Conservation (phyloP, 2,888 invertebrate genomes). For the Melanotus villosus region DNA sequence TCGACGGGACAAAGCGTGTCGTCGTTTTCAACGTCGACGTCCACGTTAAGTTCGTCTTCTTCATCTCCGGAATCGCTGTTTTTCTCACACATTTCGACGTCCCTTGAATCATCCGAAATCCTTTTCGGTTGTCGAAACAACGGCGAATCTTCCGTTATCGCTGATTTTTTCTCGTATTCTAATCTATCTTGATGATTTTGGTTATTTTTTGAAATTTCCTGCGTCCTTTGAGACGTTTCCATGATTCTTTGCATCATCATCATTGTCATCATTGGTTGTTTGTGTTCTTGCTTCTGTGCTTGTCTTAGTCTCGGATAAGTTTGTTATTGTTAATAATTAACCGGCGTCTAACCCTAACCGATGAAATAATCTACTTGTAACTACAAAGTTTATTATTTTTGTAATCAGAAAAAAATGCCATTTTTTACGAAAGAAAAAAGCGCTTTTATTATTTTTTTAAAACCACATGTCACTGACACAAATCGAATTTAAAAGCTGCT, state of each 20-base stretch:
- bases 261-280: conserved; percentile 68
- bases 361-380: too few species aligned
- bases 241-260: conserved; percentile 69
- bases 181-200: conserved; percentile 46
- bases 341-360: too few species aligned
- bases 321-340: too few species aligned
- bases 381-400: too few species aligned
- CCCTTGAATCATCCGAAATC: conserved; percentile 65
- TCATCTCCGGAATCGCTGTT: conserved; percentile 55
- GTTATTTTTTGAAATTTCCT: conserved; percentile 45
- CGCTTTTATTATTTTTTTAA: not conserved
- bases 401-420: too few species aligned
- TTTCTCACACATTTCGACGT: conserved; percentile 65
- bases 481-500: conserved; percentile 30
- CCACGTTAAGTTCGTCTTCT: conserved; percentile 58
- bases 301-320: too few species aligned
- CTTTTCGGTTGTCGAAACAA: conserved; percentile 63
- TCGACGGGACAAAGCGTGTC: conserved; percentile 68
- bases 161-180: conserved; percentile 56
- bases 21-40: conserved; percentile 67
- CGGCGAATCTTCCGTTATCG: conserved; percentile 56
- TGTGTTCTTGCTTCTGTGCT: too few species aligned
- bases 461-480: conserved; percentile 41
- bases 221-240: conserved; percentile 57
- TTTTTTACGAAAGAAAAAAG: too few species aligned